Evolutionary conservation across 1,140 invertebrate genomes (phyloP), one percentile per base, ranked within the genome.

Genomic region (Orius laevigatus): DNA sequence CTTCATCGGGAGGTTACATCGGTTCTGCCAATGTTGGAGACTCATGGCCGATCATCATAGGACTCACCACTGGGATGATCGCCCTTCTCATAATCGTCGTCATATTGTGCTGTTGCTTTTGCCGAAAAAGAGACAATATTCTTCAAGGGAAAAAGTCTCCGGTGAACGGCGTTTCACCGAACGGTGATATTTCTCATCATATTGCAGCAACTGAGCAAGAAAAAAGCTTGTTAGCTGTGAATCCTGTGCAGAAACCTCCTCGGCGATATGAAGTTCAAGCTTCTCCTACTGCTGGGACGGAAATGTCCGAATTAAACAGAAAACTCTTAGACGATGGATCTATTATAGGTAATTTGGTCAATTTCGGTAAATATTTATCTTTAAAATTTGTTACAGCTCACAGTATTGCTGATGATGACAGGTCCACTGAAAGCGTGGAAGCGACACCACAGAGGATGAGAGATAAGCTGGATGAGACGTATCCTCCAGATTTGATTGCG

Each of bases 401-500:
- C 25, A 61, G 63, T 50, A 58, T 62, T 20, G 60, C 58, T 46
- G 60, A 57, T 38, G 53, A 54, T 32, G 52, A 55, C 1, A 43
- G 48, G 35, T 50, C 54, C n/a, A 46, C 44, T 11, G 51, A 50
- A 46, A 46, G 51, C 16, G 18, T 41, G 15, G 43, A 43, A 5
- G 35, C 42, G 1, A 54, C 49, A 9, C 47, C 50, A 11, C n/a
- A 52, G 15, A n/a, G 44, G 12, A 11, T 18, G 2, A 31, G 14
- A 18, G 42, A 43, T 16, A 39, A 49, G 12, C 41, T 34, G 5
- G 46, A 43, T 12, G 46, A 42, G 6, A 41, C 48, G 2, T 79
- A 79, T 57, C 85, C 84, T 18, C 85, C 85, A 0, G 85, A 89
- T 56, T 64, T 90, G 20, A 63, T 91, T 35, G 78, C 86, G 0